phyloP scores from a whole-genome alignment of 2,888 invertebrate species.

The Meiosimyza decipiens region DNA sequence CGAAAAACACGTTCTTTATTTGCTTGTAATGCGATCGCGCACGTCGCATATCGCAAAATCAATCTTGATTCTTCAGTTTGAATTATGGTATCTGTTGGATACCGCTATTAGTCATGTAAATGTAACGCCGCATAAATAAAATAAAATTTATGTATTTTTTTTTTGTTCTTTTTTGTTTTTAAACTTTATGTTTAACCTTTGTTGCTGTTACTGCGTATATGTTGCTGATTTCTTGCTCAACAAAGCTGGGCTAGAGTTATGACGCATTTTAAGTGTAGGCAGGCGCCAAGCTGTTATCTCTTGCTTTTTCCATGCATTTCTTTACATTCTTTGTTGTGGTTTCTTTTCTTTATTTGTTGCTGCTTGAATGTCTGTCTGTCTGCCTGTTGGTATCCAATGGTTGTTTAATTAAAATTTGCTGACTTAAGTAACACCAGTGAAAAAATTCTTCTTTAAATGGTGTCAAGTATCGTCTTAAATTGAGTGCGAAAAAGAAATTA shows the following conservation, averaged over 20 bases:
- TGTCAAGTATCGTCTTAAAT: too few species aligned
- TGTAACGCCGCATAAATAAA: slow-evolving; percentile 14
- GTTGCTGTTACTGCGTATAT: too few species aligned
- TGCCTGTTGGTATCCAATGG: not conserved
- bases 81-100: slow-evolving; percentile 15
- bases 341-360: not conserved
- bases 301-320: not conserved
- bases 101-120: slow-evolving; percentile 20
- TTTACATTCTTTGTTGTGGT: not conserved
- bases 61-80: slow-evolving; percentile 19
- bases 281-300: slow-evolving; percentile 5
- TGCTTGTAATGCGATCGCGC: slow-evolving; percentile 4
- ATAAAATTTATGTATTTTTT: too few species aligned
- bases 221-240: too few species aligned
- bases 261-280: slow-evolving; percentile 4
- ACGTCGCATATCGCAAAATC: not conserved
- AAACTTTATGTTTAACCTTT: too few species aligned
- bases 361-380: too few species aligned
- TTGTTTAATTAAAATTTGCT: slow-evolving; percentile 20
- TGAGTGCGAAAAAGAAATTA: too few species aligned
- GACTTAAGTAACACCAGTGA: not conserved
- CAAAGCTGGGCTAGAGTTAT: not conserved
- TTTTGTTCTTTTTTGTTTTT: too few species aligned
- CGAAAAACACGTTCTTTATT: not conserved
- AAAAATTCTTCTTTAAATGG: too few species aligned